These are phyloP conservation scores for Leptosomus discolor DNA, from an alignment of 2,113 vertebrate genomes.

Conservation along the genomic window DNA sequence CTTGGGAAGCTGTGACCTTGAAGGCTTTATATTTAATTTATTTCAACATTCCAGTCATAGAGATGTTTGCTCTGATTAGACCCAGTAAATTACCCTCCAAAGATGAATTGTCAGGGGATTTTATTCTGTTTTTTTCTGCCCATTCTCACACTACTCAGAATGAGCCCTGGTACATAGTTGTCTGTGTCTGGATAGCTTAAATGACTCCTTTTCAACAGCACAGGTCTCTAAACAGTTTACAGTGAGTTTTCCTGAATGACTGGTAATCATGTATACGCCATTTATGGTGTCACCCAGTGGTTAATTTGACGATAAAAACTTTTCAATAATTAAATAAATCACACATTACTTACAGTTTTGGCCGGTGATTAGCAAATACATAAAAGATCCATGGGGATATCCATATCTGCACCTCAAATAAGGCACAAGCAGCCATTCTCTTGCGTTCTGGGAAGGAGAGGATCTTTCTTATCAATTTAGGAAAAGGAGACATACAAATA, in stretches of 20 bases:
- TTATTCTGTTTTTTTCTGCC: background rate
- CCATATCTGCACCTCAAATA: background rate
- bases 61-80: conserved; percentile 63
- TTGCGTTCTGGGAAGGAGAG: background rate
- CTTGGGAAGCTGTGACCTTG: conserved; percentile 28
- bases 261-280: background rate
- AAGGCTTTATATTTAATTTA: conserved; percentile 59
- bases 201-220: background rate
- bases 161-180: background rate
- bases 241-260: background rate
- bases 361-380: background rate
- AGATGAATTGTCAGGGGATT: conserved; percentile 30
- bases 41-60: conserved; percentile 33
- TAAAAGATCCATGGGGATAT: background rate
- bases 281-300: background rate
- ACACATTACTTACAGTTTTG: background rate
- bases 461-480: background rate
- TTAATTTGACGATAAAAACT: background rate
- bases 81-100: conserved; percentile 27
- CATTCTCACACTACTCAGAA: background rate
- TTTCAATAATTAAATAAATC: background rate
- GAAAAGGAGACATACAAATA: background rate
- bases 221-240: background rate
- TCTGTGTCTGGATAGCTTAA: background rate
- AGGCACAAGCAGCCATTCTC: background rate